phyloP scores from a whole-genome alignment of 2,113 vertebrate genomes.

The Amia ocellicauda region DNA sequence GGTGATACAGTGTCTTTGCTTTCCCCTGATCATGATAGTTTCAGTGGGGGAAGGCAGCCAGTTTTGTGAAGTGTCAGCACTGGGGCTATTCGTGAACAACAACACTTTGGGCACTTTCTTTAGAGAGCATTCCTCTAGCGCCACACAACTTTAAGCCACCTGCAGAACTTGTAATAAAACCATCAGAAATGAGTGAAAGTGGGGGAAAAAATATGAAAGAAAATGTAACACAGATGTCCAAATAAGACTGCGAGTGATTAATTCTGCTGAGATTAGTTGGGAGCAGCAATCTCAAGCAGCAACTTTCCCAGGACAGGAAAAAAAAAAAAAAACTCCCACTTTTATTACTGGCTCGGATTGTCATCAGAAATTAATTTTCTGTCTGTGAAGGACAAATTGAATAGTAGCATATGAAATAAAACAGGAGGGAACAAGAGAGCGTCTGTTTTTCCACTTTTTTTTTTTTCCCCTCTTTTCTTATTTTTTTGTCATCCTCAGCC shows the following conservation, averaged over 20 bases:
- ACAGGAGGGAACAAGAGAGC: slow-evolving; percentile 90
- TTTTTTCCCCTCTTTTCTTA: slow-evolving; percentile 62
- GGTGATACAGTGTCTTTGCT: slow-evolving; percentile 1
- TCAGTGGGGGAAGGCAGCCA: not conserved
- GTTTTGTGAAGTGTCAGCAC: not conserved
- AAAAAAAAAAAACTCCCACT: slow-evolving; percentile 68
- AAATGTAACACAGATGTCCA: slow-evolving; percentile 71
- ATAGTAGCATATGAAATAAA: slow-evolving; percentile 93
- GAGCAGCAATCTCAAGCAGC: slow-evolving; percentile 64
- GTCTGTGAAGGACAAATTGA: slow-evolving; percentile 96
- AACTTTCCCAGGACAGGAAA: slow-evolving; percentile 91
- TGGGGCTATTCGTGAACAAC: not conserved
- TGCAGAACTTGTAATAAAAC: slow-evolving; percentile 66
- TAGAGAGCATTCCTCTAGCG: slow-evolving; percentile 46
- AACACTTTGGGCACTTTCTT: slow-evolving; percentile 31
- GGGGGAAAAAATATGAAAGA: slow-evolving; percentile 17
- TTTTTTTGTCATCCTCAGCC: slow-evolving; percentile 88
- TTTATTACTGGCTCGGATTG: slow-evolving; percentile 89
- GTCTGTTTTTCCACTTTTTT: slow-evolving; percentile 85
- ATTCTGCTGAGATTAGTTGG: slow-evolving; percentile 68
- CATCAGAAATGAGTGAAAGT: slow-evolving; percentile 65
- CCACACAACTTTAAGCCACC: slow-evolving; percentile 59
- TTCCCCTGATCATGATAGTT: not conserved
- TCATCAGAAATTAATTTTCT: slow-evolving; percentile 99
- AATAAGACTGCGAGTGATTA: slow-evolving; percentile 72